Conservation (phyloP, 2,888 invertebrate species). For the Yponomeuta plumbellus region DNA sequence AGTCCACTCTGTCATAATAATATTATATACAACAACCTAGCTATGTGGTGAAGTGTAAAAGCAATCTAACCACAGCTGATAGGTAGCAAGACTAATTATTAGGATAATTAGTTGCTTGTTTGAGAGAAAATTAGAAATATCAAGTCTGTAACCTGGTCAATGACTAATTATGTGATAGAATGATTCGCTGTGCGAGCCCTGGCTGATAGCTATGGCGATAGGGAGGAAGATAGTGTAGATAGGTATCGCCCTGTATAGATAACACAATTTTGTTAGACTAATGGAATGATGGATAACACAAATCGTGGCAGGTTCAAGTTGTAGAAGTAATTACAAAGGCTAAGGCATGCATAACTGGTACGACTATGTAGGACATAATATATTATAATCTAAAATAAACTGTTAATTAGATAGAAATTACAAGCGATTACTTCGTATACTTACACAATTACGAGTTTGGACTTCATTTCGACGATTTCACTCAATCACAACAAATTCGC, state of each 20-base stretch:
- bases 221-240: too few species aligned
- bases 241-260: background rate
- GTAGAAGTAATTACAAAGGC: background rate
- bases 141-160: background rate
- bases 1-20: too few species aligned
- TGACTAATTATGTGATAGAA: background rate
- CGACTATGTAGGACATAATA: too few species aligned
- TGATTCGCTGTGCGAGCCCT: background rate
- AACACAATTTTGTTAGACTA: background rate
- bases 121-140: background rate
- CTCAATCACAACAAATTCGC: too few species aligned
- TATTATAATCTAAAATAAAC: too few species aligned
- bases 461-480: constrained; percentile 25
- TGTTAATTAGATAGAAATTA: background rate
- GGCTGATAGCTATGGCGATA: too few species aligned
- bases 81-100: too few species aligned
- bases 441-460: constrained; percentile 31
- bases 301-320: background rate
- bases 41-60: background rate
- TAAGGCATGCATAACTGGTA: background rate
- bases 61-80: too few species aligned
- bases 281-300: background rate
- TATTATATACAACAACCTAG: too few species aligned
- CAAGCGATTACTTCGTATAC: constrained; percentile 15
- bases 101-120: too few species aligned